Percentiles rank a stretch among this genome's conserved stretches.
Conservation (phyloP, 2,888 invertebrate genomes). For the Fabriciana adippe region DNA sequence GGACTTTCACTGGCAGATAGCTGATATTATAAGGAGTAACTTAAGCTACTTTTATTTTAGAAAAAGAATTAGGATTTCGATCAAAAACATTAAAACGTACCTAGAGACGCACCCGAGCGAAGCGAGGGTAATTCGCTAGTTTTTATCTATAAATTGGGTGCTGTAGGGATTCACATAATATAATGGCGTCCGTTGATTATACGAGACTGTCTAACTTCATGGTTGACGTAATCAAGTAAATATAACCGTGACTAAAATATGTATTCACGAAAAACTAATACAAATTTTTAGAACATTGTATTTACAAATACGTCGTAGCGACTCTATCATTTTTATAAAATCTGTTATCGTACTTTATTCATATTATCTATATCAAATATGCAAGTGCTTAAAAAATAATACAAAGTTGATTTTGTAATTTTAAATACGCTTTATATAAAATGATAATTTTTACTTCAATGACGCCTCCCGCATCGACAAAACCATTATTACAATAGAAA, state of each 20-base stretch:
- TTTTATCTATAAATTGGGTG: neutral
- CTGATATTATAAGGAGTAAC: too few species aligned
- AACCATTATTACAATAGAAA: neutral
- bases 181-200: slow-evolving; percentile 20
- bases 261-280: slow-evolving; percentile 25
- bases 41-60: too few species aligned
- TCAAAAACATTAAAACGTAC: too few species aligned
- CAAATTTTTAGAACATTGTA: neutral
- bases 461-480: slow-evolving; percentile 9
- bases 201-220: slow-evolving; percentile 23
- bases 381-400: too few species aligned
- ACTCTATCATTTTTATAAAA: neutral
- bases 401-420: too few species aligned
- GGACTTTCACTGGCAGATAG: too few species aligned
- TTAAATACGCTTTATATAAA: neutral
- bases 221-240: slow-evolving; percentile 38
- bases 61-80: too few species aligned
- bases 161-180: slow-evolving; percentile 19
- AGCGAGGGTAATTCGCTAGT: too few species aligned
- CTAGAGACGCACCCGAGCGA: too few species aligned
- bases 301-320: neutral
- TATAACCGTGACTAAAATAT: slow-evolving; percentile 35
- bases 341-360: neutral
- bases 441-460: neutral
- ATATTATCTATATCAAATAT: neutral